Base-by-base conservation (phyloP, 2,797 vertebrate genomes). In the Chanos chanos region DNA sequence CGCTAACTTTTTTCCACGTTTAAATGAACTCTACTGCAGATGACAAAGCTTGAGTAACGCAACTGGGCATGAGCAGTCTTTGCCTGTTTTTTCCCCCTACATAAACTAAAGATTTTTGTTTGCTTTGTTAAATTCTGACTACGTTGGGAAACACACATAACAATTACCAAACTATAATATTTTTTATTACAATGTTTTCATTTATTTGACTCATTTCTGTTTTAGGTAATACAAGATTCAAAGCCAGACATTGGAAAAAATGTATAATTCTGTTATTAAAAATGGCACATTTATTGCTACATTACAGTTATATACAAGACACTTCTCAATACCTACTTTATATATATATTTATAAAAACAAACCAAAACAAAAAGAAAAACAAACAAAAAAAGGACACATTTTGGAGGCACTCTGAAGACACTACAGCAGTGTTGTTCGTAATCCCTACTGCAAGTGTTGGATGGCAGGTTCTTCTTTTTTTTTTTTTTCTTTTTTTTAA, bases 301-400 rank as follows among this genome's bases (percentile, higher is more conserved):
- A 91, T 91, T 92, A 92, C 90, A 90, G 90, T 91, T 93, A 92
- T 90, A 88, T 92, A 93, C 92, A 94, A 82, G 91, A 93, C 89
- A 91, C 89, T 89, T 92, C 88, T 92, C 89, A 89, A 88, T 86
- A 89, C 85, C 87, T 90, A 89, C 88, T 86, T 85, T 72, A 83
- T 87, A 85, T 85, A 86, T 86, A 73, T 65, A 75, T 73, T 61
- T 71, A 71, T 68, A 70, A 53, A 68, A 54, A 45, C 50, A 51
- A 71, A 60, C 60, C 82, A 72, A 81, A 84, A 74, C 82, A 84
- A 80, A 66, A 77, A 69, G 68, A 76, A 55, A 72, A 61, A 73
- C 71, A 74, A 61, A 60, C 57, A 77, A 63, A 70, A 77, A 84
- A 65, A 68, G 64, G 84, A 87, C 77, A 84, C 80, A 73, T 68